These are phyloP conservation scores for Malurus leucopterus DNA, from an alignment of 2,797 vertebrate species.

Conservation along the genomic window DNA sequence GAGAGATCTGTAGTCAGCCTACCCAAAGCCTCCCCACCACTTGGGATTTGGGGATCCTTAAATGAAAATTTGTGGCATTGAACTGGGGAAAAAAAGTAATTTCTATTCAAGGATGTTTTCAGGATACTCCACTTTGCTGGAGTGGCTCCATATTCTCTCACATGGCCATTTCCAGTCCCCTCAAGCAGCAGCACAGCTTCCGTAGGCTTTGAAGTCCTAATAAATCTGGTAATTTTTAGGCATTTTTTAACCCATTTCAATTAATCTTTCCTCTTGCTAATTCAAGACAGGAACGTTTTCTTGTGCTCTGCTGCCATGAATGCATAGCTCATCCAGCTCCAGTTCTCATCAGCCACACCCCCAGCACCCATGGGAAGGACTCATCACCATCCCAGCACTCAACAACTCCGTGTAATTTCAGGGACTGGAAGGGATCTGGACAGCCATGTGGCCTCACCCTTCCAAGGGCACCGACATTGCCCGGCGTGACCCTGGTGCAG, in stretches of 20 bases:
- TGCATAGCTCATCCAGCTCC: background rate
- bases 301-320: background rate
- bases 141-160: background rate
- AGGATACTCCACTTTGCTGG: background rate
- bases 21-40: background rate
- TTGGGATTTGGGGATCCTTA: background rate
- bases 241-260: background rate
- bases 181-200: background rate
- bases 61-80: background rate
- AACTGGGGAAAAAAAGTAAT: rapidly evolving
- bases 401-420: background rate
- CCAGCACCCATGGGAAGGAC: rapidly evolving
- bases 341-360: background rate
- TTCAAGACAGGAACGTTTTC: background rate
- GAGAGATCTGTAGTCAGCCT: background rate
- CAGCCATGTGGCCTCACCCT: rapidly evolving
- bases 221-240: background rate
- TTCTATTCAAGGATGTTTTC: background rate
- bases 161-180: background rate
- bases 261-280: background rate
- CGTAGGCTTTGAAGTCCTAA: background rate
- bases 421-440: background rate
- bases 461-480: background rate
- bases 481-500: background rate
- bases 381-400: background rate